Evolutionary conservation across 2,888 invertebrate genomes (phyloP).

Genomic region (Pristionchus mayeri): DNA sequence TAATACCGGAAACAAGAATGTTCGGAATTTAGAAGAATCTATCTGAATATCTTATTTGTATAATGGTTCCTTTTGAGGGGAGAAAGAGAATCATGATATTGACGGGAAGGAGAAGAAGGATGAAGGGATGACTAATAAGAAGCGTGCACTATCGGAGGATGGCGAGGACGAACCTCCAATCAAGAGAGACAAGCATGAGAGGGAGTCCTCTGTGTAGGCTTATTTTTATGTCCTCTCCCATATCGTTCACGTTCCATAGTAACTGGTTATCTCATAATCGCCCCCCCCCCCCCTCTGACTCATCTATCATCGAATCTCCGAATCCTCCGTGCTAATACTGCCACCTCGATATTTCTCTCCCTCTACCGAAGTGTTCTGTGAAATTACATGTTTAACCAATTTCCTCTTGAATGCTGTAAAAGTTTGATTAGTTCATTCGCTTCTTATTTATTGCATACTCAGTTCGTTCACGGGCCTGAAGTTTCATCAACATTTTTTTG

Average conservation of each 20-base stretch:
- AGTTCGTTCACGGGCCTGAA: slow-evolving; percentile 16
- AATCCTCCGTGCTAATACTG: not conserved
- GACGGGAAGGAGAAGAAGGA: slow-evolving; percentile 8
- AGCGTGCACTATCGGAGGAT: not conserved
- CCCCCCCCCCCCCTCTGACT: not conserved
- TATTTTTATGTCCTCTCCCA: not conserved
- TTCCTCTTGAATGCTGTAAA: not conserved
- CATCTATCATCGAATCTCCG: not conserved
- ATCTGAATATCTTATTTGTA: too few relatives aligned
- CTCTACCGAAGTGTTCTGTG: not conserved
- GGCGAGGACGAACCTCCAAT: slow-evolving; percentile 1
- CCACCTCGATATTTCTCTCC: not conserved
- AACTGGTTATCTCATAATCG: too few relatives aligned
- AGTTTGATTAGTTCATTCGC: not conserved
- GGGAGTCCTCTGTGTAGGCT: slow-evolving; percentile 38
- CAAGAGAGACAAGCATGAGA: slow-evolving; percentile 38
- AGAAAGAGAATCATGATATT: not conserved
- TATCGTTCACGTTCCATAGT: not conserved
- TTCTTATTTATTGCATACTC: not conserved
- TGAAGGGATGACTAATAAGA: not conserved
- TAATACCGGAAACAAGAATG: too few relatives aligned
- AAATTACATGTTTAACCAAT: not conserved
- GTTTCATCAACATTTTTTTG: not conserved
- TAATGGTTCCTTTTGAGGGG: not conserved
- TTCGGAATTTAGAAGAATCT: too few relatives aligned